Conservation (phyloP, 2,797 vertebrate species). For the Siniperca scherzeri region DNA sequence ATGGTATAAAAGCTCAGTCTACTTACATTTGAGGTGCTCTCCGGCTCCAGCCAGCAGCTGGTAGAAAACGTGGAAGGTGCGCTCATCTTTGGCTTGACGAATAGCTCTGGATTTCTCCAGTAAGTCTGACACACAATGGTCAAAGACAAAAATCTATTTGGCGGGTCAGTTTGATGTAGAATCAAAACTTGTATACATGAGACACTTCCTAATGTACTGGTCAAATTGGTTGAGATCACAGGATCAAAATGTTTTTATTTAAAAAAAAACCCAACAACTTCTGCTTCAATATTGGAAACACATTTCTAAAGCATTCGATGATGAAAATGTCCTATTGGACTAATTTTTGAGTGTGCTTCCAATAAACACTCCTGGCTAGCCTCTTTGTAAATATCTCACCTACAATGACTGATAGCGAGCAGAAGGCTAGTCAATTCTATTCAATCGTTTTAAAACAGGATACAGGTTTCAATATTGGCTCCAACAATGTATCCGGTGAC, state of each 20-base stretch:
- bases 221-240: neutral
- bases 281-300: neutral
- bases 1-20: neutral
- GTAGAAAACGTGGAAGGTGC: constrained; percentile 98
- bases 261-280: neutral
- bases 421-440: neutral
- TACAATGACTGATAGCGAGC: neutral
- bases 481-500: constrained; percentile 95
- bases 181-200: neutral
- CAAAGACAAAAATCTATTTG: constrained; percentile 75
- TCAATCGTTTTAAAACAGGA: constrained; percentile 58
- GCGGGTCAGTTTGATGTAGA: neutral
- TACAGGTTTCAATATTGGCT: constrained; percentile 96
- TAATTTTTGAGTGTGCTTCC: neutral
- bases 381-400: neutral
- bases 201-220: neutral
- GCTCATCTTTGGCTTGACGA: constrained; percentile 98
- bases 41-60: constrained; percentile 95
- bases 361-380: neutral
- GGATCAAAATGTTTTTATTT: neutral
- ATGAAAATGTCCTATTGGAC: neutral
- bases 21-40: constrained; percentile 96
- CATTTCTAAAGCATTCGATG: neutral
- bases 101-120: constrained; percentile 98
- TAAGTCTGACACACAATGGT: constrained; percentile 88